phyloP scores from a whole-genome alignment of 1,140 invertebrate genomes.

The Pogonomyrmex californicus region DNA sequence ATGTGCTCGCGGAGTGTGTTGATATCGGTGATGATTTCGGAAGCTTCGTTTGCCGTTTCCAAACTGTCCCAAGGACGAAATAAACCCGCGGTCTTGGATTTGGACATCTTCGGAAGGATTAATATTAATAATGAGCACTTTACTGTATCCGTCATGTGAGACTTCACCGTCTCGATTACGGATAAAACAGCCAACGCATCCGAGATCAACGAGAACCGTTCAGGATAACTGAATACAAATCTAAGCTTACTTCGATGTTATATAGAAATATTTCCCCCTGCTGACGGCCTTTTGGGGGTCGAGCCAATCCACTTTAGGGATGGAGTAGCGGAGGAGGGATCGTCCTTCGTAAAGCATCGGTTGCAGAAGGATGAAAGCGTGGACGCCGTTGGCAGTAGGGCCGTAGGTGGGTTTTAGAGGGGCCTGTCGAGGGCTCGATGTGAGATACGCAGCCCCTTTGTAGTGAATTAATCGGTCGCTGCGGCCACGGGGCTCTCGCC shows the following conservation, averaged over 20 bases:
- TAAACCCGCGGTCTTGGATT: conserved; percentile 58
- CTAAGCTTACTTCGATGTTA: conserved; percentile 57
- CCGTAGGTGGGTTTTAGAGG: conserved; percentile 69
- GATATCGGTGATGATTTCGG: not conserved
- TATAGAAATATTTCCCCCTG: conserved; percentile 65
- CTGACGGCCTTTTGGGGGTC: conserved; percentile 36
- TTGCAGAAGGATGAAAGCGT: conserved; percentile 14
- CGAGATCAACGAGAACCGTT: not conserved
- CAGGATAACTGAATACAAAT: conserved; percentile 49
- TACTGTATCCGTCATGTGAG: not conserved
- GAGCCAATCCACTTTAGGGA: conserved; percentile 52
- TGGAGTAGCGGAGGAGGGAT: conserved; percentile 64
- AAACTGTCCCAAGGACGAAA: conserved; percentile 79
- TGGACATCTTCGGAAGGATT: conserved; percentile 59
- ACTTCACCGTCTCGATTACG: not conserved
- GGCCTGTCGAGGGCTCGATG: conserved; percentile 72
- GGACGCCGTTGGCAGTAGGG: conserved; percentile 56
- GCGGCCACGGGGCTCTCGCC: conserved; percentile 60
- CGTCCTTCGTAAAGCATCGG: conserved; percentile 52
- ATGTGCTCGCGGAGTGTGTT: not conserved
- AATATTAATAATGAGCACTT: not conserved
- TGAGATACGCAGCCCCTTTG: conserved; percentile 69
- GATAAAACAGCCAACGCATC: not conserved
- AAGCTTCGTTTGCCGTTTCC: conserved; percentile 13
- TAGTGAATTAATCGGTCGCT: conserved; percentile 74